Evolutionary conservation across 1,140 invertebrate species (phyloP).

Genomic region (Rhynchophorus ferrugineus): DNA sequence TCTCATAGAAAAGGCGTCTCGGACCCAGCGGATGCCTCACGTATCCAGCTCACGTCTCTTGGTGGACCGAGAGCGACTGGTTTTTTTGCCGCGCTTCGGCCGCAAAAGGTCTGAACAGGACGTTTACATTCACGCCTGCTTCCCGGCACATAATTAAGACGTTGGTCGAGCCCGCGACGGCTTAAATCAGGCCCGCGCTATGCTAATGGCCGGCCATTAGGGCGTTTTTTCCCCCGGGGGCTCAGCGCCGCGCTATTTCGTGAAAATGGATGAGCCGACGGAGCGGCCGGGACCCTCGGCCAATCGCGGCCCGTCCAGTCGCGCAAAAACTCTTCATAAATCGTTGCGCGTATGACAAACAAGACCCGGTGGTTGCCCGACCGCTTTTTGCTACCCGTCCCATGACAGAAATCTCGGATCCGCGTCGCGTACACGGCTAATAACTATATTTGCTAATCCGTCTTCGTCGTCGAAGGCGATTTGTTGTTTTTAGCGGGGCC

Average conservation of each 20-base stretch:
- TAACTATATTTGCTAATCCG: constrained; percentile 18
- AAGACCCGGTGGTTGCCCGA: too few species aligned
- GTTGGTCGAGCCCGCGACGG: constrained; percentile 38
- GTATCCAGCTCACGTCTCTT: constrained; percentile 31
- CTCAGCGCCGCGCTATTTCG: constrained; percentile 5
- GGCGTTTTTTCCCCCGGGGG: constrained; percentile 30
- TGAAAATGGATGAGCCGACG: constrained; percentile 14
- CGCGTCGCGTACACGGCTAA: constrained; percentile 9
- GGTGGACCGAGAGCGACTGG: constrained; percentile 27
- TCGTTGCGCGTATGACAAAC: too few species aligned
- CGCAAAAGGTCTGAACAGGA: constrained; percentile 39
- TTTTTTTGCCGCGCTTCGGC: constrained; percentile 29
- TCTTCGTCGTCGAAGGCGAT: too few species aligned
- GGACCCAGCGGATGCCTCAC: neutral
- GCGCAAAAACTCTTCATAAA: too few species aligned
- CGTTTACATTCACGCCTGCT: constrained; percentile 39
- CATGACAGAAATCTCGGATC: constrained; percentile 10
- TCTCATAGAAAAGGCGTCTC: too few species aligned
- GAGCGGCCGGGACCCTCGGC: too few species aligned
- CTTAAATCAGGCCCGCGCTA: constrained; percentile 39
- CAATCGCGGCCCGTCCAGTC: too few species aligned
- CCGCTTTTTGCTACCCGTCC: constrained; percentile 4
- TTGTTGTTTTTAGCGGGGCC: too few species aligned
- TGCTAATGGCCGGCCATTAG: constrained; percentile 37
- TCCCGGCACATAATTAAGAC: constrained; percentile 39